Evolutionary conservation across 2,113 vertebrate species (phyloP).

Genomic region (Spermophilus dauricus): DNA sequence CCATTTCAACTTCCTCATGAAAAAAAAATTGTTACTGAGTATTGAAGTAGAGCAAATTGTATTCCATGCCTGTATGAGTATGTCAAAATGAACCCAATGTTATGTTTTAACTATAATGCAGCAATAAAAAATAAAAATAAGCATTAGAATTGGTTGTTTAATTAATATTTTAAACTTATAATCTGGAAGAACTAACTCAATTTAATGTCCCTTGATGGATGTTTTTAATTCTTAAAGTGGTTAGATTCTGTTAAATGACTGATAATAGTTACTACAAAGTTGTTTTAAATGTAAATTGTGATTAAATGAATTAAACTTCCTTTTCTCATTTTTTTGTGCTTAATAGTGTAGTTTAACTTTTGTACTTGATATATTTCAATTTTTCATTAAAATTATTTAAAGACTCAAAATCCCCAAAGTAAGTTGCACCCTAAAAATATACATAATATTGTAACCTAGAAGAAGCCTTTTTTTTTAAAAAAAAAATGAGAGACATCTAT

Average conservation of each 20-base stretch:
- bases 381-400: conserved; percentile 39
- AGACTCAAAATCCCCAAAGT: background rate
- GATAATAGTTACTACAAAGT: background rate
- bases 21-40: conserved; percentile 49
- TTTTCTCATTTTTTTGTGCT: background rate
- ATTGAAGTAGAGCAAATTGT: too few relatives aligned
- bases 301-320: conserved; percentile 39
- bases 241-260: conserved; percentile 34
- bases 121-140: too few relatives aligned
- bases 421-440: conserved; percentile 2
- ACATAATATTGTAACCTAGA: background rate
- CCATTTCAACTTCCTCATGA: conserved; percentile 58
- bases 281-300: conserved; percentile 35
- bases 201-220: conserved; percentile 20
- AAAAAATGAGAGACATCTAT: background rate
- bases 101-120: too few relatives aligned
- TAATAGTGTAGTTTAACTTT: conserved; percentile 21
- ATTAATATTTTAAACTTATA: conserved; percentile 63
- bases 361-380: conserved; percentile 3
- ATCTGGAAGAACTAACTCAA: background rate
- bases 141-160: conserved; percentile 10
- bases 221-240: conserved; percentile 25
- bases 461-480: background rate
- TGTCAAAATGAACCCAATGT: too few relatives aligned
- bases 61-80: too few relatives aligned